Evolutionary conservation across 2,797 vertebrate genomes (phyloP), one percentile per base, ranked within the genome.

Genomic region (Huso huso): DNA sequence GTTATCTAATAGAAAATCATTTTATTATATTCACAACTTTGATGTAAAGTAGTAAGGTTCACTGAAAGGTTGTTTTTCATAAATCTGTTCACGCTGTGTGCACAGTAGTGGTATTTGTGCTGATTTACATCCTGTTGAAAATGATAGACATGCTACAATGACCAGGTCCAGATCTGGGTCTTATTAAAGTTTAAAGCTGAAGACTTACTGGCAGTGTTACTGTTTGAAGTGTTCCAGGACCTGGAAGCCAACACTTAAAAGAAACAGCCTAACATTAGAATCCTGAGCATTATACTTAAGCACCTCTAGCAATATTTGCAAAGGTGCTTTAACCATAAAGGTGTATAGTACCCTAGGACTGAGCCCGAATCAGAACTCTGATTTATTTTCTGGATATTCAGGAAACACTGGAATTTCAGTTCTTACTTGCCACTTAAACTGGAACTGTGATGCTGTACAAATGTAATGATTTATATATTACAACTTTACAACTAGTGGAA

Each of bases 41-140:
- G 52, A 55, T 55, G 52, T 55, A 55, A 55, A 10, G 52, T 3
- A 55, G 52, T n/a, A 10, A 9, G n/a, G 52, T 55, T 55, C 52
- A 55, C 6, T 9, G 52, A 6, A n/a, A 55, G 52, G 52, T 55
- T 55, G 52, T 9, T 55, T 55, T 55, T 55, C 52, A 55, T 55
- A 55, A 55, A 55, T 55, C 52, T 55, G 52, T 55, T 55, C 52
- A 55, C 52, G 52, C 52, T 5, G 52, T 55, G 52, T 55, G 6
- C 52, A 9, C 52, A 55, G 52, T 55, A 55, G 52, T 55, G 52
- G 52, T n/a, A 7, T 55, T 7, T 55, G n/a, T 55, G 52, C 52
- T 55, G 52, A 55, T 55, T 55, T 55, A 55, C 52, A 55, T 55
- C 52, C 52, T 55, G 52, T n/a, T n/a, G 6, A 55, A 55, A 55